These are phyloP conservation scores for Tolypeutes matacus DNA, from an alignment of 2,797 vertebrate species.

Conservation along the genomic window DNA sequence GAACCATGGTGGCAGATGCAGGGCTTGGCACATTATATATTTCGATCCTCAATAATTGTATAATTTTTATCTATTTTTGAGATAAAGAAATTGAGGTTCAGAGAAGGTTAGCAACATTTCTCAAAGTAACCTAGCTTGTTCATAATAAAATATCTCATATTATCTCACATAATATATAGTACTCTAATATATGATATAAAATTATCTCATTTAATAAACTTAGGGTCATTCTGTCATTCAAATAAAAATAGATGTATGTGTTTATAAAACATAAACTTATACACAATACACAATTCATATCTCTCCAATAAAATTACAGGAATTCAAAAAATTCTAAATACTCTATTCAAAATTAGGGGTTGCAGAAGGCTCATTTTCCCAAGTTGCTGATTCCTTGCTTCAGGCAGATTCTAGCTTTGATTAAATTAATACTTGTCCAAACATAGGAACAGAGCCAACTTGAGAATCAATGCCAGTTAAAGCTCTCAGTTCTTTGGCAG, in stretches of 20 bases:
- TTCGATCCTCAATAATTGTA: not conserved
- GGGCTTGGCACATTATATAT: not conserved
- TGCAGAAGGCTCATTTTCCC: conserved; percentile 62
- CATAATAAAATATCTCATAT: not conserved
- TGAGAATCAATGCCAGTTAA: conserved; percentile 61
- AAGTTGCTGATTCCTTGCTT: conserved; percentile 57
- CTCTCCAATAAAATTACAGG: conserved; percentile 51
- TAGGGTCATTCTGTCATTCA: not conserved
- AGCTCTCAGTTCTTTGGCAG: not conserved
- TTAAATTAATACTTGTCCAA: conserved; percentile 69
- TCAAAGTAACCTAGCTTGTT: not conserved
- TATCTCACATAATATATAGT: not conserved
- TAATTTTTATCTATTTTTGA: not conserved
- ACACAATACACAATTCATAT: not conserved
- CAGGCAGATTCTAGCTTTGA: conserved; percentile 58
- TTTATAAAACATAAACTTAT: conserved; percentile 59
- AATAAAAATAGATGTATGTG: not conserved
- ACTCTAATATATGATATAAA: not conserved
- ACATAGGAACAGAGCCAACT: conserved; percentile 40
- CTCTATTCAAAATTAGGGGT: conserved; percentile 13
- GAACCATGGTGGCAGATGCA: not conserved
- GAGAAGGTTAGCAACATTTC: not conserved
- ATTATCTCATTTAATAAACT: conserved; percentile 19
- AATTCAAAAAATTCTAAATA: conserved; percentile 52
- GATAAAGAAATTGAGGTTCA: not conserved